Evolutionary conservation across 1,140 invertebrate species (phyloP).

Genomic region (Neodiprion virginianus): DNA sequence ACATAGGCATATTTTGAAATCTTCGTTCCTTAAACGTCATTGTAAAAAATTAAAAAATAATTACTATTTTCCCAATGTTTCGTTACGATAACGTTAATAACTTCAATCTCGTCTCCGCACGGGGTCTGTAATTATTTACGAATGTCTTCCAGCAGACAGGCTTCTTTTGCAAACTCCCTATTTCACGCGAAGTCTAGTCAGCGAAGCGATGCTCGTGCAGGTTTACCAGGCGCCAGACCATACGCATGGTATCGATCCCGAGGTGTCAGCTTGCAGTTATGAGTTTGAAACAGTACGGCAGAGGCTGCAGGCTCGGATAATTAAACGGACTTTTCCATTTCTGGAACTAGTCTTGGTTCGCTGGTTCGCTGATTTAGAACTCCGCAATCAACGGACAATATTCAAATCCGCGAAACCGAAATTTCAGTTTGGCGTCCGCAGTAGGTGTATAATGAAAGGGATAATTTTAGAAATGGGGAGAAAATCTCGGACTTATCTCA

Average conservation of each 20-base stretch:
- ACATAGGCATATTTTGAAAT: too few relatives aligned
- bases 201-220: not conserved
- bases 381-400: not conserved
- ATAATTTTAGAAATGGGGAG: not conserved
- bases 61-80: too few relatives aligned
- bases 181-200: not conserved
- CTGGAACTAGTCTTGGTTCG: not conserved
- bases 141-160: too few relatives aligned
- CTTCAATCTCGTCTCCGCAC: not conserved
- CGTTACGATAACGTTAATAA: not conserved
- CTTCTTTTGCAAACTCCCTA: too few relatives aligned
- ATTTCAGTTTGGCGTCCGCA: not conserved
- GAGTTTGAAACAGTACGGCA: conserved; percentile 25
- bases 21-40: too few relatives aligned
- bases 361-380: not conserved
- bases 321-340: not conserved
- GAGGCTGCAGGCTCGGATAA: not conserved
- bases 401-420: not conserved
- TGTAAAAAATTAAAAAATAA: too few relatives aligned
- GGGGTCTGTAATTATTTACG: too few relatives aligned
- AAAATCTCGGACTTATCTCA: too few relatives aligned
- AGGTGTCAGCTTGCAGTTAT: conserved; percentile 61
- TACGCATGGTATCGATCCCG: conserved; percentile 1
- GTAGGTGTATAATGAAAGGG: not conserved
- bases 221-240: not conserved